These are phyloP conservation scores for Cerceris ruficornis DNA, from an alignment of 2,888 invertebrate genomes.

Conservation along the genomic window DNA sequence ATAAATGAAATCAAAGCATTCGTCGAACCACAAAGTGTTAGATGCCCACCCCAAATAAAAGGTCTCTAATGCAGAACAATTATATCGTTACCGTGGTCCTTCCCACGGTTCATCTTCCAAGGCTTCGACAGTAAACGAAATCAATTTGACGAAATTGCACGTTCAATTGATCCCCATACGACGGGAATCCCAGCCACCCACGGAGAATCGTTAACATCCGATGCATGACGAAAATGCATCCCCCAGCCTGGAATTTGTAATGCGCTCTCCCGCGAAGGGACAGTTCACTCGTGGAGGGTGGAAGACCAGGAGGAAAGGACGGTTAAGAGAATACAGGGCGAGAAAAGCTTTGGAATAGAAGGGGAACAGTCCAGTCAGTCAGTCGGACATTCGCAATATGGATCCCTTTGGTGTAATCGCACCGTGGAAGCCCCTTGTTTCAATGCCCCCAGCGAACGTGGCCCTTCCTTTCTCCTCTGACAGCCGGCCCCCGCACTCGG, in stretches of 20 bases:
- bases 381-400: slow-evolving; percentile 69
- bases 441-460: slow-evolving; percentile 51
- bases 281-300: slow-evolving; percentile 11
- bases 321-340: slow-evolving; percentile 33
- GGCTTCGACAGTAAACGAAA: too few relatives aligned
- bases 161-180: slow-evolving; percentile 13
- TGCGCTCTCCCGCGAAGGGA: neutral
- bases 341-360: slow-evolving; percentile 54
- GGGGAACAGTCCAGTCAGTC: slow-evolving; percentile 62
- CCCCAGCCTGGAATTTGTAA: neutral
- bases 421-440: slow-evolving; percentile 68
- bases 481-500: slow-evolving; percentile 43
- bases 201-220: slow-evolving; percentile 10
- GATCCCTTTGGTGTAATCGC: slow-evolving; percentile 70
- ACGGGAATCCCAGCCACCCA: slow-evolving; percentile 5
- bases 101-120: too few relatives aligned
- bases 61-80: too few relatives aligned
- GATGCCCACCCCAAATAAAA: too few relatives aligned
- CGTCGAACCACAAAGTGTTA: too few relatives aligned
- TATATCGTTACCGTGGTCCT: too few relatives aligned
- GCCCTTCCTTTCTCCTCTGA: slow-evolving; percentile 30
- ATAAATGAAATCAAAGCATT: too few relatives aligned
- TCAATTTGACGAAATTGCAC: too few relatives aligned
- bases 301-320: neutral
- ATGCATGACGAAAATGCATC: slow-evolving; percentile 23